Conservation (phyloP, 2,888 invertebrate species). For the Bombyx huttoni region DNA sequence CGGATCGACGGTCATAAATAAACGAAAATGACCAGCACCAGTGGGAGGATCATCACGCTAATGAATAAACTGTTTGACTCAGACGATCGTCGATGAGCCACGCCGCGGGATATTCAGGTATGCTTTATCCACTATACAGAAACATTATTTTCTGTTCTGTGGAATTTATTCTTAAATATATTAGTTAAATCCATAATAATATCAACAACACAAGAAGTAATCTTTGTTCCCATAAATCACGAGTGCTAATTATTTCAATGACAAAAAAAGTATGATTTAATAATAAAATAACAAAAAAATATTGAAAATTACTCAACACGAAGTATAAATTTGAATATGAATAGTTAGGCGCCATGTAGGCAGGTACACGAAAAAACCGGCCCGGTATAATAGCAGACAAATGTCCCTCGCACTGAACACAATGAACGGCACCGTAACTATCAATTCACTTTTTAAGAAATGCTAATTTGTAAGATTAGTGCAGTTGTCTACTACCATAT, state of each 20-base stretch:
- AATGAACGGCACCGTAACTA: constrained; percentile 55
- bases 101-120: neutral
- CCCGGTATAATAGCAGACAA: constrained; percentile 63
- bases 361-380: constrained; percentile 69
- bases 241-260: too few species aligned
- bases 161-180: too few species aligned
- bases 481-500: constrained; percentile 36
- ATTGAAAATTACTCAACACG: constrained; percentile 63
- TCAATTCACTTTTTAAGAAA: constrained; percentile 55
- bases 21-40: constrained; percentile 58
- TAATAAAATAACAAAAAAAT: constrained; percentile 64
- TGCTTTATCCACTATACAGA: neutral
- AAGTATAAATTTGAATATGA: constrained; percentile 66
- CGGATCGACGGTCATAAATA: constrained; percentile 61
- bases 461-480: constrained; percentile 61
- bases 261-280: constrained; percentile 13
- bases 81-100: constrained; percentile 7
- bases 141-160: too few species aligned
- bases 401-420: constrained; percentile 58
- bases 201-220: constrained; percentile 7
- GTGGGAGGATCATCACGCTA: constrained; percentile 63
- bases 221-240: too few species aligned
- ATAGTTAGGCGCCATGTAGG: constrained; percentile 68
- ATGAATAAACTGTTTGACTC: constrained; percentile 49
- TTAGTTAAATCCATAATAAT: constrained; percentile 6